Base-by-base conservation (phyloP, 2,888 invertebrate genomes). In the Xanthia togata region DNA sequence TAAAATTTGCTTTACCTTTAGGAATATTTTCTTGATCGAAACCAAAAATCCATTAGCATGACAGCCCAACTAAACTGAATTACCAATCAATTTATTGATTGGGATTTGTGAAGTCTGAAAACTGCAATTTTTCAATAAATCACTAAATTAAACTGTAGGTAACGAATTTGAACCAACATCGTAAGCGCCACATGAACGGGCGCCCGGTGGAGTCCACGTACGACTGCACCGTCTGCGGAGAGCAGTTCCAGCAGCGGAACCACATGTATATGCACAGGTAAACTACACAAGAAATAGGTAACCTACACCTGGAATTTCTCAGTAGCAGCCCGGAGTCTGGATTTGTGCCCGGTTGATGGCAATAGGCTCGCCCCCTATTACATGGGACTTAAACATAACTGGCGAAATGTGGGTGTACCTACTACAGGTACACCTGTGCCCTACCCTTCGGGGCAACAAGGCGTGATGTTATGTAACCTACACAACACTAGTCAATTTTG, bases 111-210 rank as follows among this genome's bases (percentile, higher is more conserved):
- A 26, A 47, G 47, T 67, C 4, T 9, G 5, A 35, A 35, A 60
- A 11, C 14, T 2, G 14, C 2, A 1, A 8, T 9, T 31, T 9
- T 14, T 67, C 38, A 63, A 38, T 63, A n/a, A 5, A 14, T 38
- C n/a, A 4, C 23, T 14, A 8, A 63, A 63, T 38, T 4, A 35
- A 50, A n/a, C 11, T 35, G 14, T 89, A 97, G 95, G 97, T 97
- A 84, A 96, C 97, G 73, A 97, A 96, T 89, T 89, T 97, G 85
- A 97, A 97, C 90, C 96, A 97, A 87, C 97, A 97, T 79, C 96
- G 96, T 85, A 96, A 96, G 90, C 93, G 96, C 11, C 97, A 97
- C 87, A 84, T 95, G 83, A 93, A 91, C 83, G 96, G 95, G 9
- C 93, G 95, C 35, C 93, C 94, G 64, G 91, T 96, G 71, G 96